Base-by-base conservation (phyloP, 2,797 vertebrate genomes). In the Staurois parvus region DNA sequence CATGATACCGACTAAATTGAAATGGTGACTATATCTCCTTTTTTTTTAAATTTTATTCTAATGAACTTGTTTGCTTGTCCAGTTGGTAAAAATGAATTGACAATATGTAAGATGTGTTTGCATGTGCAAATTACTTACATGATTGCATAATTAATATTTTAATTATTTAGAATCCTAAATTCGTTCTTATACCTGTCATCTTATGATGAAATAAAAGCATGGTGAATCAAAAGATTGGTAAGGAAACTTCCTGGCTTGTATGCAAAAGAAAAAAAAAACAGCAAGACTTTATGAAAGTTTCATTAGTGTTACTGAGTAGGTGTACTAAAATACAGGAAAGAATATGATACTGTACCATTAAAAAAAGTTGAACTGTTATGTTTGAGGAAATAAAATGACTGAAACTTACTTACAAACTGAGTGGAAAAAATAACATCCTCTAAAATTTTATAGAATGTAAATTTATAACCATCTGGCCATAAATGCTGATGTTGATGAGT, bases 401-500 rank as follows among this genome's bases (percentile, higher is more conserved):
- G 90, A 94, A 94, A 93, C 88, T 92, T 93, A 95, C 95, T 95
- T 94, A 93, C 93, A 94, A 94, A 94, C 92, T 90, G 90, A 93
- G 91, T 93, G 93, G 90, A 91, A 91, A 94, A 93, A 95, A 94
- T 93, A 95, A 94, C 93, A 94, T 93, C 93, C 92, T 94, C 92
- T 95, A 94, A 94, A 95, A 94, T 94, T 94, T 94, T 93, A 94
- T 94, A 95, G 92, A 94, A 95, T 94, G 90, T 93, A 93, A 92
- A 93, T 94, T 94, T 94, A 92, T 93, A 95, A 96, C 97, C 97
- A 98, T 98, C 97, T 98, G 96, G 97, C 94, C 95, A 95, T 97
- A 98, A 97, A 98, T 95, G 95, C 93, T 93, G 89, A 92, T 90
- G 92, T 92, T 94, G 96, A 96, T 92, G 94, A 94, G 94, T 91